These are phyloP conservation scores for Lophochroa leadbeateri DNA, from an alignment of 2,113 vertebrate genomes.

Conservation along the genomic window DNA sequence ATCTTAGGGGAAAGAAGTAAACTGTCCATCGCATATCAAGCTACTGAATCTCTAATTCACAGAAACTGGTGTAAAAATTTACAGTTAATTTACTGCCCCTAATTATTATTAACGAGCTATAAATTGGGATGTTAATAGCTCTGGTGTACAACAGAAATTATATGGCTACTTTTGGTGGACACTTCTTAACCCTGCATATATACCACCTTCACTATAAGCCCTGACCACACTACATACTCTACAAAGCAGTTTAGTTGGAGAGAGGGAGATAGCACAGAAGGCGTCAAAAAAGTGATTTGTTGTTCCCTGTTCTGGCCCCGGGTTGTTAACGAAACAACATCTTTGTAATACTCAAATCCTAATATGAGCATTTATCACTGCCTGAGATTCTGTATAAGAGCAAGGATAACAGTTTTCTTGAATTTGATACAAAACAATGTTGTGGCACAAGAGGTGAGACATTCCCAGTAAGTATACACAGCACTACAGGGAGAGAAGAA, in stretches of 20 bases:
- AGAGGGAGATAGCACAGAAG: not conserved
- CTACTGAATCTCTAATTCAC: not conserved
- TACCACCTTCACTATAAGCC: not conserved
- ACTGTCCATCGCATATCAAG: not conserved
- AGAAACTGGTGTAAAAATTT: not conserved
- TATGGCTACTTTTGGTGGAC: not conserved
- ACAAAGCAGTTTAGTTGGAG: not conserved
- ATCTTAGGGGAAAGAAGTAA: not conserved
- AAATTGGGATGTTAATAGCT: not conserved
- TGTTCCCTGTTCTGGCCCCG: not conserved
- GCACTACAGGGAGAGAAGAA: not conserved
- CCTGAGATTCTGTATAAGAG: not conserved
- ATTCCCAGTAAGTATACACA: not conserved
- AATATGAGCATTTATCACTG: not conserved
- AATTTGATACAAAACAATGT: not conserved
- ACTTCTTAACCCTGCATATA: not conserved
- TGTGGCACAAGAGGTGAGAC: not conserved
- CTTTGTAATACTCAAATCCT: not conserved
- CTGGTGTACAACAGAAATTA: not conserved
- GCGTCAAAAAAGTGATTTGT: not conserved
- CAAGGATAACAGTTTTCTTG: not conserved
- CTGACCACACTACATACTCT: not conserved
- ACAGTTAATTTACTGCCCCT: not conserved
- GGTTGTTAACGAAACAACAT: not conserved
- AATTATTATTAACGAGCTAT: not conserved